Percentiles rank a stretch among this genome's conserved stretches.
Conservation (phyloP, 2,888 invertebrate species). For the Nephrotoma flavescens region DNA sequence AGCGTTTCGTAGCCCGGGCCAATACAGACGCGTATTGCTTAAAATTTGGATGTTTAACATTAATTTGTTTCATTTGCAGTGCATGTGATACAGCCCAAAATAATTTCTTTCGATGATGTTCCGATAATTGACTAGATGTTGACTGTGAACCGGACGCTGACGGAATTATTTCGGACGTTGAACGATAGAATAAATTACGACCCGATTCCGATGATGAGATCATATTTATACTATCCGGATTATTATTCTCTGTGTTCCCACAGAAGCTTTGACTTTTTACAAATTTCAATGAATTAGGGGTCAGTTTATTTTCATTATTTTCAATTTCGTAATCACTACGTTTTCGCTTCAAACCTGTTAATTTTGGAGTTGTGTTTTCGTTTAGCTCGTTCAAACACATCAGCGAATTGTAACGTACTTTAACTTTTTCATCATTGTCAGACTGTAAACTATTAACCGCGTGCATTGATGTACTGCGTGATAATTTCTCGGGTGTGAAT, state of each 20-base stretch:
- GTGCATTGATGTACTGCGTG: constrained; percentile 1
- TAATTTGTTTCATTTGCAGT: constrained; percentile 53
- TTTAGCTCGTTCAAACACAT: neutral
- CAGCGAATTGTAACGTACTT: neutral
- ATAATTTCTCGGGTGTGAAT: constrained; percentile 41
- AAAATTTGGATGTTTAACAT: constrained; percentile 48
- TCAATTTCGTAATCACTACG: constrained; percentile 21
- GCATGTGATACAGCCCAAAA: constrained; percentile 71
- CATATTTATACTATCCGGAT: neutral
- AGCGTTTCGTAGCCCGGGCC: constrained; percentile 49
- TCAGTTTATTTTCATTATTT: constrained; percentile 20
- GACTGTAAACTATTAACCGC: neutral
- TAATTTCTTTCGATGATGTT: constrained; percentile 39
- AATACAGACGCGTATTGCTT: constrained; percentile 52
- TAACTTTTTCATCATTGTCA: neutral
- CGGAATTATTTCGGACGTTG: constrained; percentile 13
- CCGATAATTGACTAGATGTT: neutral
- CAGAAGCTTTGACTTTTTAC: constrained; percentile 31
- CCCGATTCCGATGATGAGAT: neutral
- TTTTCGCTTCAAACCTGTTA: constrained; percentile 20
- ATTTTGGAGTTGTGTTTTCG: neutral
- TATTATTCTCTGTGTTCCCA: constrained; percentile 15
- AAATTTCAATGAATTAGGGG: constrained; percentile 27
- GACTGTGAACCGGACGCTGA: neutral
- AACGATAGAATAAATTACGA: constrained; percentile 6